Percentiles rank a stretch among this genome's conserved stretches.
These are phyloP conservation scores for Hypsopygia costalis DNA, from an alignment of 2,888 invertebrate genomes.

Conservation along the genomic window DNA sequence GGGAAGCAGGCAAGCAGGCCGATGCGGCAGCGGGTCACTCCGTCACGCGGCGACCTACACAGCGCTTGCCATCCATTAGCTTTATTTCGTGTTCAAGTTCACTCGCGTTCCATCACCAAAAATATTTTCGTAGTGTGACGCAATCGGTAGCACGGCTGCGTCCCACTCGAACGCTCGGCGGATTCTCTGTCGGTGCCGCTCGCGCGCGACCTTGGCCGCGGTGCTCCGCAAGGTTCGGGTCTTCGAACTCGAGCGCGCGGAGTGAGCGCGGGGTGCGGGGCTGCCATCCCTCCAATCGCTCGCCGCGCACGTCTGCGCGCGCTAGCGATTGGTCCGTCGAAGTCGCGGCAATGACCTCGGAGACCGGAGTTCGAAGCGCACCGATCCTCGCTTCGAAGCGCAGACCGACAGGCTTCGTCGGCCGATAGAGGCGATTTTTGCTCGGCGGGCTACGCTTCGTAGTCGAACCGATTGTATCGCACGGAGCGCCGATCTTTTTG, in stretches of 20 bases:
- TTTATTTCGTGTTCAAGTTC: slow-evolving; percentile 77
- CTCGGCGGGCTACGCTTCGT: slow-evolving; percentile 52
- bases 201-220: slow-evolving; percentile 87
- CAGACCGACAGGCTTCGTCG: slow-evolving; percentile 75
- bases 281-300: slow-evolving; percentile 64
- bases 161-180: slow-evolving; percentile 61
- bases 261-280: slow-evolving; percentile 62
- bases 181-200: slow-evolving; percentile 66
- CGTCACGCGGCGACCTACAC: slow-evolving; percentile 69
- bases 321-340: slow-evolving; percentile 69
- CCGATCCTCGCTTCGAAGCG: slow-evolving; percentile 82
- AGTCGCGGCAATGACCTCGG: slow-evolving; percentile 91
- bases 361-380: slow-evolving; percentile 89
- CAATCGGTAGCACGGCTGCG: slow-evolving; percentile 60
- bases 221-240: slow-evolving; percentile 93
- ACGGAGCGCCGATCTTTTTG: slow-evolving; percentile 75
- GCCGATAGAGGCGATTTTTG: slow-evolving; percentile 75
- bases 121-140: slow-evolving; percentile 79
- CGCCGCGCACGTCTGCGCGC: slow-evolving; percentile 68
- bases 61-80: slow-evolving; percentile 68
- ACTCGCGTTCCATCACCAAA: slow-evolving; percentile 78
- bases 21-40: slow-evolving; percentile 64
- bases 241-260: slow-evolving; percentile 84
- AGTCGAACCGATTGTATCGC: slow-evolving; percentile 76
- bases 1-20: slow-evolving; percentile 49